Base-by-base conservation (phyloP, 2,113 vertebrate genomes). In the Microcebus jonahi region DNA sequence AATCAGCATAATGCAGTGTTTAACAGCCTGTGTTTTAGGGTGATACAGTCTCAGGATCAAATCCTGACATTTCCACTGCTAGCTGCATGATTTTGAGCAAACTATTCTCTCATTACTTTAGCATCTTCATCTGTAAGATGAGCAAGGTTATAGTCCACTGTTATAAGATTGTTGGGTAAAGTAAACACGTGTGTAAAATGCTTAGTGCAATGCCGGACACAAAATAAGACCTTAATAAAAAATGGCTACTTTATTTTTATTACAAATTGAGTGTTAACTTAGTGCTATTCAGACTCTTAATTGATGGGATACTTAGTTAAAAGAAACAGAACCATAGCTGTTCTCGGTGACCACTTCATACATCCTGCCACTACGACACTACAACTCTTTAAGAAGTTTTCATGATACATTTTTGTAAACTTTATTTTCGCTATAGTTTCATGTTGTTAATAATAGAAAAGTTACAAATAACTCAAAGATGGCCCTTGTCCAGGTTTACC, bases 351-450 rank as follows among this genome's bases (percentile, higher is more conserved):
- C 20, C 57, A 71, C 25, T 14, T 81, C 17, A 79, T 2, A 57
- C 12, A 85, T 39, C 45, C 25, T 76, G 80, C 14, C 71, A 65
- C 29, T 57, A 48, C 25, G 57, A 27, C 27, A 14, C 6, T 84
- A 11, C 25, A 95, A 21, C 29, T 70, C 21, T 61, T 68, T 31
- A 82, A 88, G 61, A n/a, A 12, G 8, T 92, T 96, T 88, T 36
- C 23, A 48, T 75, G 45, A 7, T 45, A 36, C 17, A 21, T 12
- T 57, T 45, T 75, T 11, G 11, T 91, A 45, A 95, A 79, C 76
- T 79, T 88, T 82, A 88, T 71, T 97, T 97, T 68, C 67, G 25
- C 50, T 91, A 0, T 39, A 65, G 25, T 90, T 85, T 61, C 25
- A 71, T 55, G 39, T 15, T 63, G 15, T 18, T 55, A 55, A 55